Percentiles rank a stretch among this genome's conserved stretches.
Conservation (phyloP, 2,113 vertebrate species). For the Trematomus loennbergii region DNA sequence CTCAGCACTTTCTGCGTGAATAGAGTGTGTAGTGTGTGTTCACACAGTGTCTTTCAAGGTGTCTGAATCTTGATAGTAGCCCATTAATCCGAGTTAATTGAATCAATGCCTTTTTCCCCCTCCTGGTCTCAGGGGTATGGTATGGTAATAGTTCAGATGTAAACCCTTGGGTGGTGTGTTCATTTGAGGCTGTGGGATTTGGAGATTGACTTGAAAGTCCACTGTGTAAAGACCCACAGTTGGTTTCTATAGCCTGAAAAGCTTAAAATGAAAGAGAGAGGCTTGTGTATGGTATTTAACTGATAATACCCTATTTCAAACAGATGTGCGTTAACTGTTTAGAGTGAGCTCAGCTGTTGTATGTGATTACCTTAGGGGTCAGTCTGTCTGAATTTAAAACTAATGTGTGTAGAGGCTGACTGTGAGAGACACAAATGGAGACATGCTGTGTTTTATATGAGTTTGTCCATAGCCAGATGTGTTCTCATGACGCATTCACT, state of each 20-base stretch:
- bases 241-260: slow-evolving; percentile 8
- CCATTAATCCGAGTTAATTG: slow-evolving; percentile 78
- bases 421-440: slow-evolving; percentile 38
- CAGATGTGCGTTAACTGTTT: background rate
- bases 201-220: slow-evolving; percentile 21
- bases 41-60: slow-evolving; percentile 58
- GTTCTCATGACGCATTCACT: slow-evolving; percentile 35
- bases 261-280: slow-evolving; percentile 29
- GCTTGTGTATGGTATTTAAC: slow-evolving; percentile 29
- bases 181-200: slow-evolving; percentile 37
- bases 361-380: slow-evolving; percentile 31
- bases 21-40: slow-evolving; percentile 44
- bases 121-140: slow-evolving; percentile 50
- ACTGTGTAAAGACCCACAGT: slow-evolving; percentile 11
- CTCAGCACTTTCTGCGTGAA: slow-evolving; percentile 69
- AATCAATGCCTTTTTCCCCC: slow-evolving; percentile 61
- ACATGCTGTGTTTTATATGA: slow-evolving; percentile 49
- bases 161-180: slow-evolving; percentile 44
- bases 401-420: slow-evolving; percentile 11
- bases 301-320: slow-evolving; percentile 19
- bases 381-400: slow-evolving; percentile 13
- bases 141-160: slow-evolving; percentile 58
- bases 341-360: slow-evolving; percentile 25
- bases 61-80: slow-evolving; percentile 62
- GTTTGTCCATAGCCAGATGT: slow-evolving; percentile 60